A percentile compares a stretch with the other conserved stretches of the same genome.
These are phyloP conservation scores for Trachemys scripta DNA, from an alignment of 2,113 vertebrate species.

Conservation along the genomic window DNA sequence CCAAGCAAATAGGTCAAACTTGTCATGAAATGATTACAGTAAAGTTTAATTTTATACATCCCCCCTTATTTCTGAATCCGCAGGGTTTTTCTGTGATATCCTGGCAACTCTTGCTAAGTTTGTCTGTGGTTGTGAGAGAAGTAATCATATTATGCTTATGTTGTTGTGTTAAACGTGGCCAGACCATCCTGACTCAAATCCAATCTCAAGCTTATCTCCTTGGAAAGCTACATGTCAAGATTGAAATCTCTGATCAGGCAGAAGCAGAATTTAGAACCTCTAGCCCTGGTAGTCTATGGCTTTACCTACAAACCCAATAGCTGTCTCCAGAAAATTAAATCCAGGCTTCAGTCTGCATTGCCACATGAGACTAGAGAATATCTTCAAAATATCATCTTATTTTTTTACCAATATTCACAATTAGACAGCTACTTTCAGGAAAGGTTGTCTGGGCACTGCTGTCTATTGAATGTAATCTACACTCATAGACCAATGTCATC, in stretches of 20 bases:
- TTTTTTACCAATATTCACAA: neutral
- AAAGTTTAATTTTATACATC: neutral
- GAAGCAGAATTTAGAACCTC: neutral
- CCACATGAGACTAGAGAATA: neutral
- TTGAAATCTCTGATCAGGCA: neutral
- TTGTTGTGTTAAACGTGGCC: neutral
- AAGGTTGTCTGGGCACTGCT: neutral
- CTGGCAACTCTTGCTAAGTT: neutral
- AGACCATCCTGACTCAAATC: neutral
- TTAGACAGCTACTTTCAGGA: neutral
- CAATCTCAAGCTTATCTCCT: neutral
- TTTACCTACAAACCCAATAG: neutral
- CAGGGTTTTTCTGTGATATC: neutral
- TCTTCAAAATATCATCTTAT: conserved; percentile 4
- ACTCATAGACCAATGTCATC: neutral
- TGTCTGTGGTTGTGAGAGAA: neutral
- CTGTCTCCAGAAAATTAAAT: neutral
- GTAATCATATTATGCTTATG: neutral
- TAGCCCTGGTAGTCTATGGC: neutral
- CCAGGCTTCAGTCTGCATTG: neutral
- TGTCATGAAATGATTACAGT: neutral
- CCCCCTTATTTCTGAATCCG: neutral
- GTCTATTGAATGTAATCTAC: neutral
- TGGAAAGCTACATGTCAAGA: neutral
- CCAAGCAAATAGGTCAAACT: fast-evolving